Evolutionary conservation across 2,797 vertebrate genomes (phyloP).

Genomic region (Tapera naevia): DNA sequence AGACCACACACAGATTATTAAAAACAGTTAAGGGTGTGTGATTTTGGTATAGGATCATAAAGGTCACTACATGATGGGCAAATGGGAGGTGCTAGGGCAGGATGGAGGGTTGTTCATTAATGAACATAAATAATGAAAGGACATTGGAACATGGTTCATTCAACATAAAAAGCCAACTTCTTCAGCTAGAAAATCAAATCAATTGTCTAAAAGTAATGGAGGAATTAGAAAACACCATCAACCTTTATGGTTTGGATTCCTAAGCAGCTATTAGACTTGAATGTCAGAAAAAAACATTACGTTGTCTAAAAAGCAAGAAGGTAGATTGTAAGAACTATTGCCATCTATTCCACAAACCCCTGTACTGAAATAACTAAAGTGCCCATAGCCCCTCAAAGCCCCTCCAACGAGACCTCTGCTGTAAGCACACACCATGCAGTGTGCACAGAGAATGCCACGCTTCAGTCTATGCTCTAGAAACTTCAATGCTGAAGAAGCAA

Average conservation of each 20-base stretch:
- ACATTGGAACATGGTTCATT: slow-evolving; percentile 17
- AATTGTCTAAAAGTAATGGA: slow-evolving; percentile 10
- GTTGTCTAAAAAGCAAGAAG: not conserved
- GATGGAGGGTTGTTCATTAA: not conserved
- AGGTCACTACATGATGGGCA: not conserved
- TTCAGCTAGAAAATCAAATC: slow-evolving; percentile 21
- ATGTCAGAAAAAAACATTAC: not conserved
- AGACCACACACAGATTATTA: slow-evolving; percentile 55
- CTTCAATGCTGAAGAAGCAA: not conserved
- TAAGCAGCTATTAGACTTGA: not conserved
- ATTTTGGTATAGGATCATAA: slow-evolving; percentile 16
- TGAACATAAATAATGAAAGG: slow-evolving; percentile 34
- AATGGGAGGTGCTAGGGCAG: not conserved
- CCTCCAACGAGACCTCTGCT: not conserved
- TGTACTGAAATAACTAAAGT: not conserved
- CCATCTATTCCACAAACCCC: not conserved
- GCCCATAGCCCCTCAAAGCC: accelerated
- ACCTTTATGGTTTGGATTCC: not conserved
- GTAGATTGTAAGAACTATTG: not conserved
- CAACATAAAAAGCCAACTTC: slow-evolving; percentile 31
- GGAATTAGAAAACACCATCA: slow-evolving; percentile 2
- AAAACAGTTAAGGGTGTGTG: slow-evolving; percentile 28
- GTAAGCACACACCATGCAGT: accelerated
- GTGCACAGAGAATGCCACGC: not conserved
- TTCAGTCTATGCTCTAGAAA: not conserved